Evolutionary conservation across 2,113 vertebrate species (phyloP).

Genomic region (Archocentrus centrarchus): DNA sequence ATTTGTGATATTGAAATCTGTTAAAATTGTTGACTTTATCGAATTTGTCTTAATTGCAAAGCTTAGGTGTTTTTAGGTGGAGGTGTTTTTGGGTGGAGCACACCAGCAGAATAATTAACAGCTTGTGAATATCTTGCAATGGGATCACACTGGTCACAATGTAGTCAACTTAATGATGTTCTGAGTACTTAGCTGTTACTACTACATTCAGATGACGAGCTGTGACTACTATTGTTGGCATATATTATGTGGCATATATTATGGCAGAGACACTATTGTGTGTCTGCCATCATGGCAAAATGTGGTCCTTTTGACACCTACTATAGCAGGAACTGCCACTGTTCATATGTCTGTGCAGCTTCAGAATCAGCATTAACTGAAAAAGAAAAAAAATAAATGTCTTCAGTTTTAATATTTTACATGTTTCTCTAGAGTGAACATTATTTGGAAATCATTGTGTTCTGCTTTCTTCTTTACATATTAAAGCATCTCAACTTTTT

Average conservation of each 20-base stretch:
- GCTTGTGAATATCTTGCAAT: neutral
- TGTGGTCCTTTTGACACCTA: neutral
- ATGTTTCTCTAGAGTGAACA: no score
- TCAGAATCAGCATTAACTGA: neutral
- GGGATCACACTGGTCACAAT: neutral
- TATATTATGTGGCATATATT: no score
- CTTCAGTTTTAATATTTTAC: no score
- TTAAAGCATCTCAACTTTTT: neutral
- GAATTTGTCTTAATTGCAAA: slow-evolving; percentile 11
- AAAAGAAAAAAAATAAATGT: no score
- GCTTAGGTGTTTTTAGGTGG: neutral
- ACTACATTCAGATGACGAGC: no score
- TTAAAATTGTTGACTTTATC: neutral
- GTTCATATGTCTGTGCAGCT: neutral
- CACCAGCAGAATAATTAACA: neutral
- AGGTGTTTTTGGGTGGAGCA: no score
- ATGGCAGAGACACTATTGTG: neutral
- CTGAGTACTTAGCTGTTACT: no score
- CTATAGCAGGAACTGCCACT: neutral
- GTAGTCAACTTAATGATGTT: neutral
- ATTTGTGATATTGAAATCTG: neutral
- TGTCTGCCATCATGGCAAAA: neutral
- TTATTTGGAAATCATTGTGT: neutral
- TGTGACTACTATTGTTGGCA: neutral
- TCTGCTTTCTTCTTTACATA: neutral